Evolutionary conservation across 2,797 vertebrate species (phyloP).

Genomic region (Rhinichthys osculus): DNA sequence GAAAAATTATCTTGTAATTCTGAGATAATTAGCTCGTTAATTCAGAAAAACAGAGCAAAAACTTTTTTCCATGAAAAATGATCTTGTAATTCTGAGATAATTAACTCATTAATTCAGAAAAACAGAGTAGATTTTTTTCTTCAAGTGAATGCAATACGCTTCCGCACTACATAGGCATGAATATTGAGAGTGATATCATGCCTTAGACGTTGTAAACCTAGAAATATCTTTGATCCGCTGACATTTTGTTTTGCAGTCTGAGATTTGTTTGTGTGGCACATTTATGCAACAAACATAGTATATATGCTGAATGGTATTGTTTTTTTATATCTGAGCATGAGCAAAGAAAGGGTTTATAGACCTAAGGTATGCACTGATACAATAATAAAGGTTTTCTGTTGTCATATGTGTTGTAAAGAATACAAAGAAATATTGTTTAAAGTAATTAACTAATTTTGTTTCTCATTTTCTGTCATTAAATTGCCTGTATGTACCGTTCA

Average conservation of each 20-base stretch:
- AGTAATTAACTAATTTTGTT: neutral
- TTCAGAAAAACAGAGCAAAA: too few relatives aligned
- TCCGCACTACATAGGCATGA: too few relatives aligned
- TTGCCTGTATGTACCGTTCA: neutral
- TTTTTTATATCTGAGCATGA: slow-evolving; percentile 2
- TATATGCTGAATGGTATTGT: neutral
- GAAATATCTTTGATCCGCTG: neutral
- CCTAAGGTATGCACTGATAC: neutral
- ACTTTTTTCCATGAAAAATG: too few relatives aligned
- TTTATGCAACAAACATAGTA: neutral
- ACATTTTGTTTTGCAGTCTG: neutral
- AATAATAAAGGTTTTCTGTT: neutral
- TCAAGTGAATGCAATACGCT: too few relatives aligned
- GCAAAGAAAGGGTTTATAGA: neutral
- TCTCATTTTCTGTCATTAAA: slow-evolving; percentile 12
- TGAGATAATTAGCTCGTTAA: too few relatives aligned
- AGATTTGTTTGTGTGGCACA: neutral
- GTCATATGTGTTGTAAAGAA: neutral
- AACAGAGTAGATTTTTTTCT: too few relatives aligned
- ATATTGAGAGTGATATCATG: neutral
- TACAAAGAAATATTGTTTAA: neutral
- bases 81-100: too few relatives aligned
- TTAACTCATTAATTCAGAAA: too few relatives aligned
- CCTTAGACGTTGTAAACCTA: neutral
- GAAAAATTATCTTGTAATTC: too few relatives aligned